These are phyloP conservation scores for Drosophila monieri DNA, from an alignment of 2,888 invertebrate genomes.

Conservation along the genomic window DNA sequence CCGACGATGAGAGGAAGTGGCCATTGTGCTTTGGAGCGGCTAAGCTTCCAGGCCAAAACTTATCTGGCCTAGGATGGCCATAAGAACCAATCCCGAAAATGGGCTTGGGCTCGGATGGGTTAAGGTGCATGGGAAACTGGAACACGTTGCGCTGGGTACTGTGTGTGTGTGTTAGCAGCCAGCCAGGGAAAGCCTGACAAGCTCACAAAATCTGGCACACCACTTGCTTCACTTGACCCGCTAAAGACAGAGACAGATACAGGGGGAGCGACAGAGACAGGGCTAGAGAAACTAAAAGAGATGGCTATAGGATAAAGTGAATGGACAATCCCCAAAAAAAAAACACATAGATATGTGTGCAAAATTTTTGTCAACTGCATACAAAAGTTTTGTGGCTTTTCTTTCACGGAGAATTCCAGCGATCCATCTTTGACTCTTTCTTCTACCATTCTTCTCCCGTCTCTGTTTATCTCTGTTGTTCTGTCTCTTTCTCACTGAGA, in stretches of 20 bases:
- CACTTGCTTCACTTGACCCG: slow-evolving; percentile 74
- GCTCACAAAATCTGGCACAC: slow-evolving; percentile 53
- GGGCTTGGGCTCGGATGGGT: slow-evolving; percentile 69
- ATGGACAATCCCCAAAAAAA: slow-evolving; percentile 46
- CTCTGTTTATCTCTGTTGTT: neutral
- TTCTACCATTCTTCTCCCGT: neutral
- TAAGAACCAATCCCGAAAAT: slow-evolving; percentile 58
- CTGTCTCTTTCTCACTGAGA: slow-evolving; percentile 17
- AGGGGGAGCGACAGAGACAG: neutral
- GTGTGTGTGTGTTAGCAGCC: slow-evolving; percentile 37
- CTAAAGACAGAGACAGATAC: slow-evolving; percentile 7
- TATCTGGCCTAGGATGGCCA: slow-evolving; percentile 18
- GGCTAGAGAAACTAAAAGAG: slow-evolving; percentile 6
- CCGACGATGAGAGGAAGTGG: slow-evolving; percentile 18
- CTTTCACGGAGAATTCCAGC: slow-evolving; percentile 11
- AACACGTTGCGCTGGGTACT: slow-evolving; percentile 72
- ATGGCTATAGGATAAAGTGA: slow-evolving; percentile 42
- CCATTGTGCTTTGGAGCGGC: slow-evolving; percentile 38
- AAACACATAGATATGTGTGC: slow-evolving; percentile 34
- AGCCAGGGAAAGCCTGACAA: slow-evolving; percentile 55
- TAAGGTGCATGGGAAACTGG: slow-evolving; percentile 79
- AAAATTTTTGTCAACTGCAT: slow-evolving; percentile 62
- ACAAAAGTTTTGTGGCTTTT: slow-evolving; percentile 37
- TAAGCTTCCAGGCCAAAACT: slow-evolving; percentile 11
- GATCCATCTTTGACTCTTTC: slow-evolving; percentile 2